These are phyloP conservation scores for Eueremaeus valkanovi DNA, from an alignment of 2,888 invertebrate species.

Conservation along the genomic window DNA sequence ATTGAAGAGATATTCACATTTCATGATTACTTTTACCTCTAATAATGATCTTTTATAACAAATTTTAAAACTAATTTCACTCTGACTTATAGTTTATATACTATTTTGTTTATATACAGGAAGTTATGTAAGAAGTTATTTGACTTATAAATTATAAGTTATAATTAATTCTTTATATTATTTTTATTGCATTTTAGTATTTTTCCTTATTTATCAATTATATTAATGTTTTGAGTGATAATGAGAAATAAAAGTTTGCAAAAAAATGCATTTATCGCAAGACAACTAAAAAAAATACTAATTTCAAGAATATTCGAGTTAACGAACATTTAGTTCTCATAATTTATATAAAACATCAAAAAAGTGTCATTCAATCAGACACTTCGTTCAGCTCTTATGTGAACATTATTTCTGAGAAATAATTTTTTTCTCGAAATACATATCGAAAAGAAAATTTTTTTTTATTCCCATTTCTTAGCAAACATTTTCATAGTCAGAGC, in stretches of 20 bases:
- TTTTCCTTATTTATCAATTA: conserved; percentile 13
- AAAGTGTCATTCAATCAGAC: too few relatives aligned
- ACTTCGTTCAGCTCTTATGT: too few relatives aligned
- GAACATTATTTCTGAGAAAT: too few relatives aligned
- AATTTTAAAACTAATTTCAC: neutral
- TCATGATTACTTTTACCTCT: neutral
- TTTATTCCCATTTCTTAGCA: too few relatives aligned
- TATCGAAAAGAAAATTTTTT: too few relatives aligned
- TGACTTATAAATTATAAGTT: conserved; percentile 2
- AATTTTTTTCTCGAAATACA: too few relatives aligned
- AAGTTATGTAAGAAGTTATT: conserved; percentile 18
- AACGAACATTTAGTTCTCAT: too few relatives aligned
- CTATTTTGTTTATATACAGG: neutral
- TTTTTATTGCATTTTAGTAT: neutral
- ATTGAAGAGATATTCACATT: neutral
- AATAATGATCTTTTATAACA: conserved; percentile 1
- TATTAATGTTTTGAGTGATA: too few relatives aligned
- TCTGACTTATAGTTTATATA: neutral
- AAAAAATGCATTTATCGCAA: neutral
- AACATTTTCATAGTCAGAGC: too few relatives aligned
- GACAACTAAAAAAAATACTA: neutral
- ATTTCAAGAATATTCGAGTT: too few relatives aligned
- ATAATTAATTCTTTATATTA: too few relatives aligned
- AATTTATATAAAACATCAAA: too few relatives aligned
- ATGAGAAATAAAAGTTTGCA: neutral